These are phyloP conservation scores for Enteromius radiatus DNA, from an alignment of 2,797 vertebrate genomes.

Conservation along the genomic window DNA sequence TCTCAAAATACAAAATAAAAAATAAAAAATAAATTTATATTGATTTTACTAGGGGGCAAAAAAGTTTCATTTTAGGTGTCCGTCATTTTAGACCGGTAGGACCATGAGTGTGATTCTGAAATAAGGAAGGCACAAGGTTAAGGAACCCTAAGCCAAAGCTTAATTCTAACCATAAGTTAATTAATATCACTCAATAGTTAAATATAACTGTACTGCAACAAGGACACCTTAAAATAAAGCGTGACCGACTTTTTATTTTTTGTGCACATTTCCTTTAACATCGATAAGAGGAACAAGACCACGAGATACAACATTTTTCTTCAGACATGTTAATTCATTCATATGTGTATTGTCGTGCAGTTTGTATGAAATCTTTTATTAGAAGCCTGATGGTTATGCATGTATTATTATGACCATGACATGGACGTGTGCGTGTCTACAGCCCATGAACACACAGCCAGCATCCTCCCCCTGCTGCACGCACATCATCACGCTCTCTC, in stretches of 20 bases:
- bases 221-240: neutral
- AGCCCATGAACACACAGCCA: conserved; percentile 39
- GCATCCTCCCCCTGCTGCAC: conserved; percentile 33
- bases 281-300: neutral
- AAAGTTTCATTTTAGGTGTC: too few relatives aligned
- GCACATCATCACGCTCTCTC: conserved; percentile 20
- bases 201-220: neutral
- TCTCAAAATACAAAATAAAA: too few relatives aligned
- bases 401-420: conserved; percentile 5
- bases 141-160: neutral
- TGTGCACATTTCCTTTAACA: neutral
- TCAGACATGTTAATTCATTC: neutral
- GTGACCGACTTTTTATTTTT: neutral
- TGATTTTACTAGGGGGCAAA: too few relatives aligned
- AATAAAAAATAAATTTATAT: too few relatives aligned
- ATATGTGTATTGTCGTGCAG: neutral
- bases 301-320: neutral
- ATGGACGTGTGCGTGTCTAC: conserved; percentile 32
- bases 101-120: too few relatives aligned
- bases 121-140: too few relatives aligned
- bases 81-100: too few relatives aligned
- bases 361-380: conserved; percentile 22
- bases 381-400: conserved; percentile 19
- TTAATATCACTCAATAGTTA: neutral
- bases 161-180: neutral